Conservation (phyloP, 2,113 vertebrate genomes). For the Microcebus griseorufus region DNA sequence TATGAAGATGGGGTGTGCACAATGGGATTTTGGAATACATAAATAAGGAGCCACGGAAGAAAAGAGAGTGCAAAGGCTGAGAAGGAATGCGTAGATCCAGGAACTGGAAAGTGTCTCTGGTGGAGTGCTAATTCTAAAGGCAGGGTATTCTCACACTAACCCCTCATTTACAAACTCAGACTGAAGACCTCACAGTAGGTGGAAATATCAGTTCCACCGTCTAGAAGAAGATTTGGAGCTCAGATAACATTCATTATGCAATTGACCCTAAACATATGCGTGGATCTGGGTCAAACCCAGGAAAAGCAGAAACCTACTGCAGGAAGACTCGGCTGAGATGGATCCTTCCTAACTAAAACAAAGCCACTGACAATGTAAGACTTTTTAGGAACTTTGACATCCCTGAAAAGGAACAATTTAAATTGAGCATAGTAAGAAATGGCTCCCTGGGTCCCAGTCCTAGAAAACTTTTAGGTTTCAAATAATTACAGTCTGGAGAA, state of each 20-base stretch:
- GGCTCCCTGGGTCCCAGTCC: not conserved
- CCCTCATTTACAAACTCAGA: conserved; percentile 35
- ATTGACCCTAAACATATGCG: not conserved
- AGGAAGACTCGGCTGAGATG: not conserved
- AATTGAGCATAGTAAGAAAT: not conserved
- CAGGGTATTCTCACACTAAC: not conserved
- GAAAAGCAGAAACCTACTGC: conserved; percentile 35
- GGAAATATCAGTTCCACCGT: conserved; percentile 19
- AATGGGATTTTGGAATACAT: not conserved
- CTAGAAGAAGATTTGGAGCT: conserved; percentile 31
- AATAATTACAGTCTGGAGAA: conserved; percentile 17
- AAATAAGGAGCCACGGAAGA: not conserved
- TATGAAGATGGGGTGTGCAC: conserved; percentile 2
- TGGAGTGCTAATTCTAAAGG: not conserved
- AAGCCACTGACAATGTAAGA: not conserved
- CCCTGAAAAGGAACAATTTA: conserved; percentile 7
- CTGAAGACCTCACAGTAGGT: not conserved
- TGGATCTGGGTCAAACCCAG: not conserved
- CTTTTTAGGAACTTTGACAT: conserved; percentile 5
- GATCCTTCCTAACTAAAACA: conserved; percentile 21
- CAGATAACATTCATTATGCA: conserved; percentile 42
- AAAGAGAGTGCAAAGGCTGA: not conserved
- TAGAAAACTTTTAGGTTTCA: conserved; percentile 51
- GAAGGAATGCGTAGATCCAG: not conserved
- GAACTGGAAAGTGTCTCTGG: not conserved